phyloP scores from a whole-genome alignment of 2,113 vertebrate species.

The chimpanzee (Pan troglodytes) region NHGRI_mPanTro3-v2.1_pri NC_072403.2:14334501-14335000 shows the following conservation, averaged over 20 bases:
- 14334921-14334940: neutral
- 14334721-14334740: neutral
- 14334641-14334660: neutral
- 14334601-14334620: neutral
- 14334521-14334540: neutral
- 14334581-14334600: neutral
- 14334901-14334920: neutral
- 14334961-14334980: neutral
- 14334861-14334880: slow-evolving; percentile 6
- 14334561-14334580: neutral
- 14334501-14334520: neutral
- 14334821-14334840: neutral
- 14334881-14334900: neutral
- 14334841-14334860: neutral
- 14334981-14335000: neutral
- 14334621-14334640: neutral
- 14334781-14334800: neutral
- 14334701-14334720: neutral
- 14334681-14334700: neutral
- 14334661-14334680: neutral
- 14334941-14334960: neutral
- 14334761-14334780: neutral
- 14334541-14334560: neutral
- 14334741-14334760: neutral
- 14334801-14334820: neutral